A percentile compares a stretch with the other conserved stretches of the same genome.
phyloP scores from a whole-genome alignment of 2,797 vertebrate species.

The Borostomias antarcticus region DNA sequence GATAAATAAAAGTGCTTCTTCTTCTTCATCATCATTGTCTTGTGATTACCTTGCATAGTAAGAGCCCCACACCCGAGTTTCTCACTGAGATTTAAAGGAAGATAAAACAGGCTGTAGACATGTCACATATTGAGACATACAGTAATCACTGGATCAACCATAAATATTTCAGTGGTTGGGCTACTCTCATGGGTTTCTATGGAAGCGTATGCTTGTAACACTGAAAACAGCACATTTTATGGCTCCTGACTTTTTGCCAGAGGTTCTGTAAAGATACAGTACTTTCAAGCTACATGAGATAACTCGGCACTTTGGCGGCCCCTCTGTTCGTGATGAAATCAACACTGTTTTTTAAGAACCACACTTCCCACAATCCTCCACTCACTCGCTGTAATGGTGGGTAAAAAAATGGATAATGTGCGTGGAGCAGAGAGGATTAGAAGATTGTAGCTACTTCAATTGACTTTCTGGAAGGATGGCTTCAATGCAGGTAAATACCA shows the following conservation, averaged over 20 bases:
- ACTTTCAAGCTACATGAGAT: not conserved
- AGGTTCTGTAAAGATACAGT: not conserved
- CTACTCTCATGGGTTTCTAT: not conserved
- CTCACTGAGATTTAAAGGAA: conserved; percentile 24
- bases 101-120: conserved; percentile 40
- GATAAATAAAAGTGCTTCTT: not conserved
- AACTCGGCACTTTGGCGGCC: no score
- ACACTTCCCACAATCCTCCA: no score
- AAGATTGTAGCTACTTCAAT: no score
- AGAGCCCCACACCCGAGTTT: no score
- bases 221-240: not conserved
- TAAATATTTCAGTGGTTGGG: not conserved
- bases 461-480: no score
- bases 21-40: not conserved
- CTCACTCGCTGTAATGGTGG: no score
- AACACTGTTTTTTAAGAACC: no score
- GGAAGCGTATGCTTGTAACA: not conserved
- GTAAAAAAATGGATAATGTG: no score
- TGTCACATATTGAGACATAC: conserved; percentile 25
- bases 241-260: not conserved
- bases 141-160: conserved; percentile 21
- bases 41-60: not conserved
- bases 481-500: no score
- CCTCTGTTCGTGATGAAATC: no score
- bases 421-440: no score